phyloP scores from a whole-genome alignment of 35 echinoderm and acorn worm species.

The Heliocidaris erythrogramma region DNA sequence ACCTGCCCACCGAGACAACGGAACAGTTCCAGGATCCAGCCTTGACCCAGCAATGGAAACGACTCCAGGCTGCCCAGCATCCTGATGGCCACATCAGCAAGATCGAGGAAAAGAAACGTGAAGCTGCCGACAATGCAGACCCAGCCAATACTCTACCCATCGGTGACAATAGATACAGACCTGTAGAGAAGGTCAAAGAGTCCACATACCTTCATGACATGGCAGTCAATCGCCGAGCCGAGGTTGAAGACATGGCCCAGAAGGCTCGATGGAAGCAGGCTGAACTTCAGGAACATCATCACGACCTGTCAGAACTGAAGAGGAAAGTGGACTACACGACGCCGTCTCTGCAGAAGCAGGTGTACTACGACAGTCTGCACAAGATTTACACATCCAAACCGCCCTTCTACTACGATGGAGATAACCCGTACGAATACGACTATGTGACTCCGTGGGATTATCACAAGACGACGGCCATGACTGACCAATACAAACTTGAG shows the following conservation, averaged over 20 bases:
- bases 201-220: constrained; percentile 81
- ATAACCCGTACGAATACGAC: constrained; percentile 95
- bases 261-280: constrained; percentile 92
- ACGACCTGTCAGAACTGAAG: constrained; percentile 82
- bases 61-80: constrained; percentile 64
- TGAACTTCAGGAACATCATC: constrained; percentile 84
- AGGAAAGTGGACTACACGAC: constrained; percentile 89
- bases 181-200: constrained; percentile 43
- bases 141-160: constrained; percentile 51
- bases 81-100: constrained; percentile 57
- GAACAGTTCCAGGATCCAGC: constrained; percentile 69
- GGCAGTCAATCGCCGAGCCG: constrained; percentile 63
- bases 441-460: constrained; percentile 91
- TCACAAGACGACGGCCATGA: constrained; percentile 80
- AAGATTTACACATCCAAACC: constrained; percentile 91
- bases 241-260: constrained; percentile 68
- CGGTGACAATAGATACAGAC: constrained; percentile 65
- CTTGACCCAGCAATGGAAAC: constrained; percentile 69
- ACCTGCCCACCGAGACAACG: constrained; percentile 80
- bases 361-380: constrained; percentile 94
- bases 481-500: constrained; percentile 71
- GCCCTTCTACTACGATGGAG: constrained; percentile 94
- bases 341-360: constrained; percentile 69
- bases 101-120: constrained; percentile 57
- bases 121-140: constrained; percentile 50